These are phyloP conservation scores for Plemyria rubiginata DNA, from an alignment of 2,888 invertebrate genomes.

Conservation along the genomic window DNA sequence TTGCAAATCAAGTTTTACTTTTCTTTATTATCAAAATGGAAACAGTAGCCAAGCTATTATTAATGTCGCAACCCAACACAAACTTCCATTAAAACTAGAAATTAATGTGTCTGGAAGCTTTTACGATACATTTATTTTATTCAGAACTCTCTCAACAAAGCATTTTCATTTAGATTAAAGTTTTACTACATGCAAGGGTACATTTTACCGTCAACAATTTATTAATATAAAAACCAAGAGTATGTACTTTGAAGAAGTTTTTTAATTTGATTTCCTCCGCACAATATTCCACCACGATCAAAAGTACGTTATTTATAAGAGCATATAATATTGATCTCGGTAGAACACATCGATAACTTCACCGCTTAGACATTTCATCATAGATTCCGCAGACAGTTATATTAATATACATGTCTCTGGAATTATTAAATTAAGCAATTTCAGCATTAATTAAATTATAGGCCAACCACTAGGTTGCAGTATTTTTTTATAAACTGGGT, in stretches of 20 bases:
- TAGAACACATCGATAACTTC: slow-evolving; percentile 25
- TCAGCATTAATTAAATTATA: background rate
- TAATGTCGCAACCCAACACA: slow-evolving; percentile 28
- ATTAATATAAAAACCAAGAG: slow-evolving; percentile 20
- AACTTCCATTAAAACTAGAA: slow-evolving; percentile 35
- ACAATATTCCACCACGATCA: background rate
- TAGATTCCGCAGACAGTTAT: slow-evolving; percentile 17
- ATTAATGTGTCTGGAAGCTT: slow-evolving; percentile 53
- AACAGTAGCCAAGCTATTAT: slow-evolving; percentile 20
- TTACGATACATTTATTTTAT: slow-evolving; percentile 23
- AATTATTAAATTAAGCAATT: background rate
- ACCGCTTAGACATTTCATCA: slow-evolving; percentile 32
- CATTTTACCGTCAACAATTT: slow-evolving; percentile 10
- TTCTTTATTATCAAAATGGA: slow-evolving; percentile 27
- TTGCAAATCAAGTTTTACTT: slow-evolving; percentile 29
- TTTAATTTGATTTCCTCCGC: background rate
- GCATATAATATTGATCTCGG: background rate
- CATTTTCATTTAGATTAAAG: slow-evolving; percentile 25
- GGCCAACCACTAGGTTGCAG: background rate
- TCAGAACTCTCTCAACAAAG: slow-evolving; percentile 8
- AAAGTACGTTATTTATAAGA: background rate
- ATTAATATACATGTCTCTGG: background rate
- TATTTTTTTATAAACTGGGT: too few relatives aligned
- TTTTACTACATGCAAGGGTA: slow-evolving; percentile 14
- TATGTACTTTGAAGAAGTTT: slow-evolving; percentile 21